These are phyloP conservation scores for Apodemus sylvaticus DNA, from an alignment of 2,113 vertebrate genomes.

Conservation along the genomic window DNA sequence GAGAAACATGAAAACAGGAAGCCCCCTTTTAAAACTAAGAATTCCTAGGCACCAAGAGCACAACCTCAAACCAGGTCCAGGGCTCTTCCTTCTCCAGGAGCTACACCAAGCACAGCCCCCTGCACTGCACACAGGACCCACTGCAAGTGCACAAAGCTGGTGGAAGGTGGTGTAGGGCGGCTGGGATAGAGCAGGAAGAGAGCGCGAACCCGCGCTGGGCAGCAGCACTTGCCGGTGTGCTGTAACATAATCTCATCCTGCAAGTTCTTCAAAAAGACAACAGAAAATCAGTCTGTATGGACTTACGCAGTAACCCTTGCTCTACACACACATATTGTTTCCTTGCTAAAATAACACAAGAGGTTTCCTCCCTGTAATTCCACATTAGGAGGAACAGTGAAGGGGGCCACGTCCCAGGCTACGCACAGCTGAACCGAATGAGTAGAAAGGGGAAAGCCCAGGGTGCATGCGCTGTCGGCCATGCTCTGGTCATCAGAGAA, in stretches of 20 bases:
- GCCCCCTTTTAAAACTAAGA: not conserved
- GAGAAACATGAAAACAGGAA: not conserved
- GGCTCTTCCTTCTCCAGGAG: not conserved
- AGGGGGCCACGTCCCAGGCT: not conserved
- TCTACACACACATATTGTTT: not conserved
- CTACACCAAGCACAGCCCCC: not conserved
- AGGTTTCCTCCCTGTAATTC: not conserved
- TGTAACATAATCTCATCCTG: not conserved
- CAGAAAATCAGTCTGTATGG: not conserved
- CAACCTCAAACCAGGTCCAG: not conserved
- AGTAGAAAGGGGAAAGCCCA: not conserved
- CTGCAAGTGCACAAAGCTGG: accelerated
- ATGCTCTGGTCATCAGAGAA: too few relatives aligned
- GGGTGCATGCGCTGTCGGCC: not conserved
- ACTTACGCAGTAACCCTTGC: not conserved
- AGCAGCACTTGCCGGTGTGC: not conserved
- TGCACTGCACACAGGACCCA: too few relatives aligned
- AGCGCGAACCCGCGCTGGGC: not conserved
- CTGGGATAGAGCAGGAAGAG: not conserved
- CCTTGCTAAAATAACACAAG: not conserved
- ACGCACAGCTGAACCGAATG: accelerated
- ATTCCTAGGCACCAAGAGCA: not conserved
- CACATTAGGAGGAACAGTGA: not conserved
- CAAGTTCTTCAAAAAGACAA: not conserved
- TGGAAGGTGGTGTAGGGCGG: accelerated